Base-by-base conservation (phyloP, 2,888 invertebrate species). In the Bombylius major region DNA sequence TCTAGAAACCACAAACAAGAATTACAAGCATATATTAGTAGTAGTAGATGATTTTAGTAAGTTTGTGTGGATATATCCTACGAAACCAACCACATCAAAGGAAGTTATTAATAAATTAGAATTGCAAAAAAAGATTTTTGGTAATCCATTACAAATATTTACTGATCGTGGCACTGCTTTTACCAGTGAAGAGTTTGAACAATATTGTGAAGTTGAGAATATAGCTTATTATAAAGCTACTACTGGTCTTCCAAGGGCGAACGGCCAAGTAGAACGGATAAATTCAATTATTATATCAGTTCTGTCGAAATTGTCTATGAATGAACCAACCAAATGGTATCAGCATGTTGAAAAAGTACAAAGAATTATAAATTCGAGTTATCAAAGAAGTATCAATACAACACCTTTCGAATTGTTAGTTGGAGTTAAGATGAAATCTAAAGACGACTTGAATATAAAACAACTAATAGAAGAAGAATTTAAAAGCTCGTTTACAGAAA, bases 121-220 rank as follows among this genome's bases (percentile, higher is more conserved):
- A 31, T 53, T 50, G 3, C 60, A 60, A 34, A 48, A 56, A 42
- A 8, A 31, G 1, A 42, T 3, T 53, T 57, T 31, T 44, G 60
- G 60, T 5, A 61, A 59, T 14, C 61, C 60, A 13, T 42, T 48
- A 7, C n/a, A 56, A 34, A 59, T 60, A 4, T 56, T 62, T 9
- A 53, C 56, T 9, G 61, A 61, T 48, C 36, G 59, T 47, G 61
- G 62, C 6, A 54, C 62, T 1, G 59, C 61, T 7, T 61, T 63
- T 39, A 62, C 59, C 5, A 57, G 58, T 1, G 9, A 52, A 5
- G 53, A 36, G 1, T 62, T 62, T 50, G 32, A 45, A 11, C 39
- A 57, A 3, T 50, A 50, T n/a, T 49, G 49, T 14, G 7, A 50
- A 12, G 4, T 14, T 13, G 33, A 50, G 31, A 36, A 45, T 14